A percentile compares a stretch with the other conserved stretches of the same genome.
Conservation (phyloP, 1,140 invertebrate genomes). For the Caerostris darwini region DNA sequence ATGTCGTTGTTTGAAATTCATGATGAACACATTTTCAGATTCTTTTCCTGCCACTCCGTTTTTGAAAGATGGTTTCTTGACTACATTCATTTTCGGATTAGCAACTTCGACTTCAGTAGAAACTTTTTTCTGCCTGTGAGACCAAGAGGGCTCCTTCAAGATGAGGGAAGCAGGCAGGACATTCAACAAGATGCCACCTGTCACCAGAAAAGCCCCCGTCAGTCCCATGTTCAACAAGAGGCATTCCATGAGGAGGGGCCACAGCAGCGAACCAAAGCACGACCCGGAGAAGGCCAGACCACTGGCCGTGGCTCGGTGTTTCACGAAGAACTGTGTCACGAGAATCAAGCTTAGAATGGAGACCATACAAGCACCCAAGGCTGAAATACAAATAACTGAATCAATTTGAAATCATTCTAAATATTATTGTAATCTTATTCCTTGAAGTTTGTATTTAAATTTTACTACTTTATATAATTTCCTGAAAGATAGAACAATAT, state of each 20-base stretch:
- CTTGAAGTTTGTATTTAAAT: no score
- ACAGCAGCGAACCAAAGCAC: conserved; percentile 81
- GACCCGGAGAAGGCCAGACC: conserved; percentile 81
- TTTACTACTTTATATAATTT: no score
- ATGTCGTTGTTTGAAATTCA: not conserved
- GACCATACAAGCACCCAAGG: conserved; percentile 54
- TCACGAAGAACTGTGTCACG: conserved; percentile 70
- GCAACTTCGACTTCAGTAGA: not conserved
- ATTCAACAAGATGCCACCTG: conserved; percentile 91
- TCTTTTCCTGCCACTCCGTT: not conserved
- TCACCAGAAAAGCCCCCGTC: conserved; percentile 84
- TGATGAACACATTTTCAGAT: not conserved
- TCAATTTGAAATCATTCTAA: no score
- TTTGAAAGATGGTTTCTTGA: not conserved
- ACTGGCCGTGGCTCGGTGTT: conserved; percentile 53
- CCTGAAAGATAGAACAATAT: no score
- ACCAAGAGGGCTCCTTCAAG: conserved; percentile 84
- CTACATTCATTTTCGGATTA: no score
- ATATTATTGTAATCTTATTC: no score
- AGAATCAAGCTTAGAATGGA: conserved; percentile 74
- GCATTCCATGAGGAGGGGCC: conserved; percentile 81
- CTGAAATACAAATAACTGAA: not conserved
- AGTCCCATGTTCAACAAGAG: conserved; percentile 69
- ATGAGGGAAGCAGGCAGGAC: conserved; percentile 90
- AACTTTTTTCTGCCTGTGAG: not conserved